A percentile compares a stretch with the other conserved stretches of the same genome.
Evolutionary conservation across 1,140 invertebrate species (phyloP).

Genomic region (Gryon sp.): DNA sequence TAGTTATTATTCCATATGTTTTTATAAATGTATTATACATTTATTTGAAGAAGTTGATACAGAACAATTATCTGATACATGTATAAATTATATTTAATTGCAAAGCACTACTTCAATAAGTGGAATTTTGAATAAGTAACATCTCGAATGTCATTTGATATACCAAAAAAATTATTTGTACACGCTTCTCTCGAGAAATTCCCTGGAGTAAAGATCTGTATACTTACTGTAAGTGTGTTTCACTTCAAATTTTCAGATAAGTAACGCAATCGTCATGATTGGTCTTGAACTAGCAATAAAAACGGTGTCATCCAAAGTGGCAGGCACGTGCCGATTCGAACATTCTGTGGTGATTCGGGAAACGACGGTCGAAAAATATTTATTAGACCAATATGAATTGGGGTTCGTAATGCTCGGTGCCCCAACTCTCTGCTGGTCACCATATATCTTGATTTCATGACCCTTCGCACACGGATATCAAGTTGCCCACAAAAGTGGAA

Average conservation of each 20-base stretch:
- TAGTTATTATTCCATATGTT: too few relatives aligned
- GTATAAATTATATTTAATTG: too few relatives aligned
- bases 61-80: too few relatives aligned
- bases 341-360: conserved; percentile 61
- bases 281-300: conserved; percentile 73
- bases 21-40: too few relatives aligned
- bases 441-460: conserved; percentile 79
- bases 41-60: too few relatives aligned
- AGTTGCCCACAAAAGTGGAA: conserved; percentile 79
- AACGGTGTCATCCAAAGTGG: conserved; percentile 72
- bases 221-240: too few relatives aligned
- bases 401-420: conserved; percentile 35
- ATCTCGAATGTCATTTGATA: neutral
- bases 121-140: conserved; percentile 19
- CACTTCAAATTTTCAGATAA: conserved; percentile 19
- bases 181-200: neutral
- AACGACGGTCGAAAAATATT: conserved; percentile 66
- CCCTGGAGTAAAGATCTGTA: conserved; percentile 10
- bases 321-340: conserved; percentile 69
- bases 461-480: conserved; percentile 78
- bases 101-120: conserved; percentile 19
- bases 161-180: conserved; percentile 24
- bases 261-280: conserved; percentile 68
- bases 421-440: conserved; percentile 58
- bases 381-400: conserved; percentile 64